Conservation (phyloP, 2,888 invertebrate species). For the Drosophila cognata region DNA sequence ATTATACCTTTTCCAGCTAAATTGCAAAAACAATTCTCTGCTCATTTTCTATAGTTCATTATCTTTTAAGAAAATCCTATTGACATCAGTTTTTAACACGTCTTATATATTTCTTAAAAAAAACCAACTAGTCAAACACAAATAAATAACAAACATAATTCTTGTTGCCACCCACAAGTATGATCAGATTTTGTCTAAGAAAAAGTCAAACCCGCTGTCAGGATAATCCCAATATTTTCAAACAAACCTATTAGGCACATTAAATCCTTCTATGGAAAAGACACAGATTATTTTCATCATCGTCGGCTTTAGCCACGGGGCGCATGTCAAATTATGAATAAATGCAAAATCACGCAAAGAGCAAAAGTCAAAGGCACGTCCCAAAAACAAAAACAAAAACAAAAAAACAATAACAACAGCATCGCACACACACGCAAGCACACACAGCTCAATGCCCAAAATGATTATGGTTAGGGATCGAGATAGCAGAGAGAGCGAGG, state of each 20-base stretch:
- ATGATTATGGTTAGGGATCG: conserved; percentile 42
- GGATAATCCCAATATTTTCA: conserved; percentile 82
- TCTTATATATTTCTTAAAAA: conserved; percentile 10
- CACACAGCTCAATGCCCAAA: conserved; percentile 43
- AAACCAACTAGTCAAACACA: conserved; percentile 35
- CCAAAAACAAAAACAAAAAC: conserved; percentile 26
- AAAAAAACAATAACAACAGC: conserved; percentile 13
- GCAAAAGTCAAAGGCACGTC: conserved; percentile 70
- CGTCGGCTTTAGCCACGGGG: conserved; percentile 82
- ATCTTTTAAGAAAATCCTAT: conserved; percentile 12
- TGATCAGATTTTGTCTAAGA: conserved; percentile 35
- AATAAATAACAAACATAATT: conserved; percentile 34
- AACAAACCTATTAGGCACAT: conserved; percentile 82
- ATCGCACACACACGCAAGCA: conserved; percentile 22
- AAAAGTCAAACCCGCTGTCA: conserved; percentile 74
- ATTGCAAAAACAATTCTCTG: conserved; percentile 6
- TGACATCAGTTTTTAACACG: conserved; percentile 7
- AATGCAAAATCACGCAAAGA: conserved; percentile 78
- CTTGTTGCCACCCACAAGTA: conserved; percentile 55
- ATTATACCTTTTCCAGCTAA: neutral
- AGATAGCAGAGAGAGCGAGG: conserved; percentile 12
- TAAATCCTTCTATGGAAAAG: conserved; percentile 78
- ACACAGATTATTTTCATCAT: conserved; percentile 81
- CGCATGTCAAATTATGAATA: conserved; percentile 83
- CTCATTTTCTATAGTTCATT: neutral